Conservation (phyloP, 2,888 invertebrate species). For the Macrostomum cliftonense region DNA sequence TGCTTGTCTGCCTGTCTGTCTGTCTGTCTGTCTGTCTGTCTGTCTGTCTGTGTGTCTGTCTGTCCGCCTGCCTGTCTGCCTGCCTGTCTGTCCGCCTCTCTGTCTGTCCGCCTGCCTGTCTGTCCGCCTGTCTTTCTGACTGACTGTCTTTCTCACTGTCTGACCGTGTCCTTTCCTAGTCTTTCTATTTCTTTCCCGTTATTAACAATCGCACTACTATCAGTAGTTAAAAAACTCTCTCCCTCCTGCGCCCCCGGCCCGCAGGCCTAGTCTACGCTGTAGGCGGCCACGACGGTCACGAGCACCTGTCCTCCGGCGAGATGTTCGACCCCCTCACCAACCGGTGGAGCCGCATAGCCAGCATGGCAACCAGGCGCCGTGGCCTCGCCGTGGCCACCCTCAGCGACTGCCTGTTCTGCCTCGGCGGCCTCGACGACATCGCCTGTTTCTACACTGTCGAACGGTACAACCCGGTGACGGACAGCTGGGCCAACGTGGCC, state of each 20-base stretch:
- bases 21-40: too few relatives aligned
- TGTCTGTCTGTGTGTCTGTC: too few relatives aligned
- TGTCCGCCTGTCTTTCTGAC: background rate
- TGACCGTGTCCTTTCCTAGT: background rate
- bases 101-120: too few relatives aligned
- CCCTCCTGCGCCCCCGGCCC: too few relatives aligned
- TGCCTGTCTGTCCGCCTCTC: background rate
- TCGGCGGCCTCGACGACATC: conserved; percentile 41
- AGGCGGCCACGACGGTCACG: conserved; percentile 42
- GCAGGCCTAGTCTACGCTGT: conserved; percentile 32
- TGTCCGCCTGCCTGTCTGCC: too few relatives aligned
- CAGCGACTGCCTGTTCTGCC: conserved; percentile 40
- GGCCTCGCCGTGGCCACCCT: conserved; percentile 41
- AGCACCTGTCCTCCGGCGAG: conserved; percentile 39
- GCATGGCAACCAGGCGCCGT: conserved; percentile 38
- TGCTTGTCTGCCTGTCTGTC: too few relatives aligned
- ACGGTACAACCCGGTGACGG: conserved; percentile 37
- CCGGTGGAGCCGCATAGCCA: conserved; percentile 32
- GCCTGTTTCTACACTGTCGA: conserved; percentile 40
- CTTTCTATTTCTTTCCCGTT: background rate
- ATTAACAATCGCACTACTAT: too few relatives aligned
- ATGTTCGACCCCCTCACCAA: conserved; percentile 36
- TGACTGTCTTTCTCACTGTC: background rate
- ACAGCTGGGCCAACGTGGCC: conserved; percentile 38
- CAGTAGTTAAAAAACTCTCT: too few relatives aligned